Base-by-base conservation (phyloP, 1,140 invertebrate species). In the Apis florea region DNA sequence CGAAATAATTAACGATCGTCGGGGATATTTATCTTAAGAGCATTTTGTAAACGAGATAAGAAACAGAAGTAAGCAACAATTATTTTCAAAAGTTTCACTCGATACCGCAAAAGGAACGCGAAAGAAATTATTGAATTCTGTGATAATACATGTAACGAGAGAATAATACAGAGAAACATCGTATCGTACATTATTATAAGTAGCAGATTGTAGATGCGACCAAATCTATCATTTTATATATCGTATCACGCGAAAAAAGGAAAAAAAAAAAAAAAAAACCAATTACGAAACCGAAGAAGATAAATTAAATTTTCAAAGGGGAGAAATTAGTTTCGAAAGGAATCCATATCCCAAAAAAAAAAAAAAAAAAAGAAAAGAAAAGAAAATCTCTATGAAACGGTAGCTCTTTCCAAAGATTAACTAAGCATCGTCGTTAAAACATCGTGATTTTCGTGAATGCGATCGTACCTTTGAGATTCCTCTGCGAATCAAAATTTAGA, bases 101-200 rank as follows among this genome's bases (percentile, higher is more conserved):
- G 72, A 82, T 64, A 58, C 53, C 66, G 59, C 68, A 75, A 74
- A 68, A 54, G 76, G 19, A 51, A 69, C 69, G 85, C 74, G 82
- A 80, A 71, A 74, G 71, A 88, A 87, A 89, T 90, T 89, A 84
- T 89, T 86, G 71, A 90, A 84, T 82, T 90, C 89, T 90, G 89
- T 90, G 89, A 90, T 90, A 90, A 40, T 89, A 89, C 71, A 82
- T 88, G 79, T 82, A 83, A 88, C 82, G 83, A 88, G 83, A 81
- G 75, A 40, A 75, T 82, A 75, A 67, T 68, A 84, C 82, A 82
- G 74, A 82, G 74, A 77, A 83, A 80, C 66, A 81, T 66, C 70
- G 79, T 82, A 71, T 26, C 74, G 63, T 76, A 78, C 61, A 56
- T 83, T 79, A 83, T 84, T 79, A 67, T 59, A 84, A 84, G 75